Conservation (phyloP, 2,797 vertebrate species). For the Anguilla marmorata region DNA sequence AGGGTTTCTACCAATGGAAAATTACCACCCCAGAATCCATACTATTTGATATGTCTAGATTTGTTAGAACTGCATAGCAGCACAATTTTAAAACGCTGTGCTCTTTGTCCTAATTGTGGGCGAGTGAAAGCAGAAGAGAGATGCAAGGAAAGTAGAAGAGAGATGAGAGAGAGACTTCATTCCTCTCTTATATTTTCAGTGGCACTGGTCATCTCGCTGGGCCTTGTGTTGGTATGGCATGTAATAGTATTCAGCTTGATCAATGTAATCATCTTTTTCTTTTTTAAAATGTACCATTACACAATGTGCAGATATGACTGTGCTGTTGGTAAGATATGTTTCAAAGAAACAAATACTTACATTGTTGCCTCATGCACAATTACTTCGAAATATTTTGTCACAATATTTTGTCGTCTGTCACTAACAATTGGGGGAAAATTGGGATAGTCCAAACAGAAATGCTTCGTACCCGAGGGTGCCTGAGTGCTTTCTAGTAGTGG, state of each 20-base stretch:
- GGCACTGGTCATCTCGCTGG: not conserved
- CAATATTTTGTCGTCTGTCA: not conserved
- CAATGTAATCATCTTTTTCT: not conserved
- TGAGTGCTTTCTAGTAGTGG: not conserved
- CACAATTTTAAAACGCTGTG: not conserved
- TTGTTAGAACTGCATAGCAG: not conserved
- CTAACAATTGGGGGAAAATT: constrained; percentile 27
- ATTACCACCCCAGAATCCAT: not conserved
- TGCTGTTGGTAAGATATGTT: not conserved
- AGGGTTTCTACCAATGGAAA: not conserved
- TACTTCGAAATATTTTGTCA: not conserved
- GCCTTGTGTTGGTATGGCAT: not conserved
- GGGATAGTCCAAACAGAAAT: constrained; percentile 35
- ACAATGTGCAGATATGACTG: not conserved
- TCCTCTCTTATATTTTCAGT: not conserved
- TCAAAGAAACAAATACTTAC: not conserved
- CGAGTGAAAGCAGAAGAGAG: not conserved
- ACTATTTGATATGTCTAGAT: not conserved
- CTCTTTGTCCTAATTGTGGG: not conserved
- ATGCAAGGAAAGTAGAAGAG: not conserved
- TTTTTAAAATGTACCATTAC: not conserved
- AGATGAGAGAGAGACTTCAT: not conserved
- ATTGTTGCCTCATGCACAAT: not conserved
- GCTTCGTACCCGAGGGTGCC: not conserved
- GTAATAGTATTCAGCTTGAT: not conserved